Evolutionary conservation across 2,888 invertebrate species (phyloP), one percentile per base, ranked within the genome.

Genomic region (Torymus aiolomorphi): DNA sequence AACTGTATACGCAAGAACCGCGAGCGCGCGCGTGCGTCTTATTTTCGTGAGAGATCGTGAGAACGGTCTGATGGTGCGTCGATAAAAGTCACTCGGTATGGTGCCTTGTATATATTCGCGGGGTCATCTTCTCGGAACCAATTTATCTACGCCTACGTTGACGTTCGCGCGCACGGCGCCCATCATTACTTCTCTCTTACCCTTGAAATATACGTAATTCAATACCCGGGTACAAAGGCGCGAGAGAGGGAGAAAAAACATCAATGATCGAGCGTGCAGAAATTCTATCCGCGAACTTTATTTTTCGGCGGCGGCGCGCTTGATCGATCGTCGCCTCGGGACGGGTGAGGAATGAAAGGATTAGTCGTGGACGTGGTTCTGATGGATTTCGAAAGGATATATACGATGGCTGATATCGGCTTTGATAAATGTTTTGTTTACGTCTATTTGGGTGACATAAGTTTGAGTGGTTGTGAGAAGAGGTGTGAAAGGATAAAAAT

Each of bases 81-180:
- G 69, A 70, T 76, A 76, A 42, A 56, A 12, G 49, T 31, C 42
- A 71, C 20, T 20, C 1, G 20, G 20, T 2, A 20, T 1, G 1
- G 20, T 20, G 20, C 2, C 20, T 20, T 20, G 20, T 20, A 20
- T 20, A 20, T 2, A 20, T 2, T 20, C 20, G 20, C 31, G 31
- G 31, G 31, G 31, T 31, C 31, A 31, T 31, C 31, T 67, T 67
- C 78, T 61, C 10, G 54, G 67, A 73, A 73, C 42, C n/a, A 49
- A 54, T 73, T 67, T 73, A 62, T 78, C 78, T 78, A 61, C 73
- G 59, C 66, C 67, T 67, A 71, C 71, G 56, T 18, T 73, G 31
- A 31, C 31, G 2, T 8, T 24, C 18, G 56, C 49, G 12, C 16
- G 51, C n/a, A 11, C 20, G 24, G 18, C 61, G 56, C 62, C 71